Base-by-base conservation (phyloP, 2,888 invertebrate genomes). In the Neoitamus cyanurus region DNA sequence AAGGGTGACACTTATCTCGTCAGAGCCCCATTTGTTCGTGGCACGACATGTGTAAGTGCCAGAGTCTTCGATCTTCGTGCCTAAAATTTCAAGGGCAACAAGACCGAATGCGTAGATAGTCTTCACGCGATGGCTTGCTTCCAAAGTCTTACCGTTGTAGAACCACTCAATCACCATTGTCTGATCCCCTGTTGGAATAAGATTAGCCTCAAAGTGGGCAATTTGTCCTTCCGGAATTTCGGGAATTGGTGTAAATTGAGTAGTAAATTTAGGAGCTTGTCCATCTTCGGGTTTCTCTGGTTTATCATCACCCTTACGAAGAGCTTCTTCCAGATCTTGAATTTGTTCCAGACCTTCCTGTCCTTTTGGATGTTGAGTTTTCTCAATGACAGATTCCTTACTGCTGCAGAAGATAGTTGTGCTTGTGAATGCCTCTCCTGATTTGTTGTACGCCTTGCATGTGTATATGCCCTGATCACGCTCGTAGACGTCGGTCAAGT, bases 41-140 rank as follows among this genome's bases (percentile, higher is more conserved):
- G 98, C 98, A 86, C 95, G 93, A 90, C 97, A 98, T 0, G 96
- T 96, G 90, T 97, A 98, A 34, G 94, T 94, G 68, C 98, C 99
- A 31, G 97, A 95, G 91, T 99, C 99, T 90, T 96, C 95, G 85
- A 96, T 96, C 90, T 97, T 97, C 0, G 97, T 97, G 86, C 98
- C 99, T 25, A 97, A 93, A 88, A 99, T 97, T 93, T 99, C 99
- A 68, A 99, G 93, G 69, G 98, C 97, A 28, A 98, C 98, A 95
- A 98, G 98, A 83, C 99, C 99, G 90, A 99, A 99, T 15, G 99
- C 99, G 90, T 98, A 97, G 13, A 98, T 97, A 11, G 98, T 98
- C 89, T 97, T 94, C 86, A 96, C 95, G 86, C 98, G 94, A 90
- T 98, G 97, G 91, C 97, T 96, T 68, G 97, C 97, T 90, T 96